phyloP scores from a whole-genome alignment of 2,797 vertebrate genomes.

The Pipistrellus pygmaeus region DNA sequence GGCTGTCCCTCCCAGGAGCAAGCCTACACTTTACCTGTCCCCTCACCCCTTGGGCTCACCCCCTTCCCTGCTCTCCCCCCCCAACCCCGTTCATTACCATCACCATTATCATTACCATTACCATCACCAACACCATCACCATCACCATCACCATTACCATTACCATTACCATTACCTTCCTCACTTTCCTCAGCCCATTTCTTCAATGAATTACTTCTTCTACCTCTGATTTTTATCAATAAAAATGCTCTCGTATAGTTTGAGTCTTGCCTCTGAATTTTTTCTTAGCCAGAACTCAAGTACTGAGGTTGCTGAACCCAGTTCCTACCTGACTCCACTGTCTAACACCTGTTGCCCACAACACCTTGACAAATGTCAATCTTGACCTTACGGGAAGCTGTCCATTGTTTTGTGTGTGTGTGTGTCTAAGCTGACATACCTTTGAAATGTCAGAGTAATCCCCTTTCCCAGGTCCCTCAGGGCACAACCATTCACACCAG shows the following conservation, averaged over 20 bases:
- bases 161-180: background rate
- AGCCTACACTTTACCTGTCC: background rate
- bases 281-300: background rate
- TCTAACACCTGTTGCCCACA: background rate
- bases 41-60: too few species aligned
- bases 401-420: background rate
- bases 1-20: background rate
- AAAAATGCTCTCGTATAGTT: background rate
- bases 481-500: background rate
- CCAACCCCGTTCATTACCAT: background rate
- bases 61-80: too few species aligned
- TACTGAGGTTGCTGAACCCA: background rate
- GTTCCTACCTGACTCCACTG: background rate
- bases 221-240: background rate
- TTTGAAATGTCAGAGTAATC: background rate
- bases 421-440: background rate
- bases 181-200: background rate
- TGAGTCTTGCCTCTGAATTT: background rate
- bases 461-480: background rate
- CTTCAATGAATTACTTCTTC: background rate
- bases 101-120: too few species aligned
- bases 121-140: background rate
- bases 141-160: too few species aligned
- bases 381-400: background rate
- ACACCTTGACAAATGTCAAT: background rate